phyloP scores from a whole-genome alignment of 2,113 vertebrate genomes.

The Brachirus orientalis region DNA sequence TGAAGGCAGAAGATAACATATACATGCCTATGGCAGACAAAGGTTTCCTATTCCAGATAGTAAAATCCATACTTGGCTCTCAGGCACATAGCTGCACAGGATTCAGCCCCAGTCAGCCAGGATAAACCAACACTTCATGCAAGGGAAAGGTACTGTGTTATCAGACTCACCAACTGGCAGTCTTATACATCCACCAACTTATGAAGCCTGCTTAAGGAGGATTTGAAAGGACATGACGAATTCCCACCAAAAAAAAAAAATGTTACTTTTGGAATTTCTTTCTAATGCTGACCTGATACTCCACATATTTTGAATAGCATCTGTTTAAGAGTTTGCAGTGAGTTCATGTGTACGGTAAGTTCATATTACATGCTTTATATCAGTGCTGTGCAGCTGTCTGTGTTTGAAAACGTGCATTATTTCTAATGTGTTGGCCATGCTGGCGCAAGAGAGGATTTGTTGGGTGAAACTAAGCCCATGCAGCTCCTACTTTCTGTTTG shows the following conservation, averaged over 20 bases:
- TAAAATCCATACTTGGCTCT: conserved; percentile 40
- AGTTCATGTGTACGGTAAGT: conserved; percentile 15
- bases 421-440: conserved; percentile 26
- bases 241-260: not conserved
- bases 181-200: conserved; percentile 15
- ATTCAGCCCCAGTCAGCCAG: conserved; percentile 9
- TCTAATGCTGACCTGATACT: conserved; percentile 31
- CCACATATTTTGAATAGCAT: conserved; percentile 14
- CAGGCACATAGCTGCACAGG: conserved; percentile 7
- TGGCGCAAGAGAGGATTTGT: conserved; percentile 39
- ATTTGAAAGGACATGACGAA: conserved; percentile 1
- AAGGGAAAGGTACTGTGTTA: conserved; percentile 25
- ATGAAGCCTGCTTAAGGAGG: too few relatives aligned
- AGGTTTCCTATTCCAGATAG: conserved; percentile 19
- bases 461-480: conserved; percentile 27
- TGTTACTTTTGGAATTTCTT: conserved; percentile 24
- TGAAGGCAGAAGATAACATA: conserved; percentile 30
- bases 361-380: conserved; percentile 49
- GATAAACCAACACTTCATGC: conserved; percentile 21
- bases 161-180: conserved; percentile 22
- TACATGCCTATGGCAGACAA: conserved; percentile 11
- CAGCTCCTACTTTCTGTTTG: conserved; percentile 19
- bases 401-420: conserved; percentile 23
- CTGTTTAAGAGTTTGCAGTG: conserved; percentile 24
- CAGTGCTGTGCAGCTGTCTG: conserved; percentile 44